Evolutionary conservation across 2,888 invertebrate genomes (phyloP), one percentile per base, ranked within the genome.

Genomic region (Torymus auratus): DNA sequence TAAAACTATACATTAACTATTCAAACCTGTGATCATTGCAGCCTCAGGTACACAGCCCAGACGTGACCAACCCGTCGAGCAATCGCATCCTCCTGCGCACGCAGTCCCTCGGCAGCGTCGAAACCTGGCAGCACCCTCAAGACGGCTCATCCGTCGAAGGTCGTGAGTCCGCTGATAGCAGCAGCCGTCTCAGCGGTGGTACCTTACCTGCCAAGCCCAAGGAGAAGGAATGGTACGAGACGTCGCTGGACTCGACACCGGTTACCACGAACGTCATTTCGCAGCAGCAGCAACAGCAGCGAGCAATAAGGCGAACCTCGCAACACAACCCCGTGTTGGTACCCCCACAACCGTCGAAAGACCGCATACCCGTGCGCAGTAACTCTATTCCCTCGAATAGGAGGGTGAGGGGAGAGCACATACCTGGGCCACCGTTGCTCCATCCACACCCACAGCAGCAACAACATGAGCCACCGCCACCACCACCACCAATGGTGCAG

Each of bases 161-260:
- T 77, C 85, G 86, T 10, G 88, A 89, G 15, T 84, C 85, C 0
- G 85, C 84, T 1, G 86, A 86, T 13, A 84, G 86, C 14, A 84
- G 85, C 23, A 73, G 77, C 2, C 83, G 80, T 1, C 41, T 41
- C 41, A 41, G 41, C 50, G 85, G 88, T 3, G 15, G 28, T 41
- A 4, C 4, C 0, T 11, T 15, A 2, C 14, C 41, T 0, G 5
- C 20, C 10, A 90, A 89, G 82, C 86, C 82, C 23, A 90, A 85
- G 74, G 94, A 94, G 86, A 94, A 94, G 84, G 94, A 94, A 84
- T 95, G 94, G 94, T 94, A 94, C 87, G 94, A 95, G 88, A 94
- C 94, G 0, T 94, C 94, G 3, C 88, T 94, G 84, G 94, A 94
- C 88, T 93, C 87, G 3, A 83, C 83, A 78, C 82, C 84, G 0